Evolutionary conservation across 2,888 invertebrate genomes (phyloP).

Genomic region (Netelia inedita): DNA sequence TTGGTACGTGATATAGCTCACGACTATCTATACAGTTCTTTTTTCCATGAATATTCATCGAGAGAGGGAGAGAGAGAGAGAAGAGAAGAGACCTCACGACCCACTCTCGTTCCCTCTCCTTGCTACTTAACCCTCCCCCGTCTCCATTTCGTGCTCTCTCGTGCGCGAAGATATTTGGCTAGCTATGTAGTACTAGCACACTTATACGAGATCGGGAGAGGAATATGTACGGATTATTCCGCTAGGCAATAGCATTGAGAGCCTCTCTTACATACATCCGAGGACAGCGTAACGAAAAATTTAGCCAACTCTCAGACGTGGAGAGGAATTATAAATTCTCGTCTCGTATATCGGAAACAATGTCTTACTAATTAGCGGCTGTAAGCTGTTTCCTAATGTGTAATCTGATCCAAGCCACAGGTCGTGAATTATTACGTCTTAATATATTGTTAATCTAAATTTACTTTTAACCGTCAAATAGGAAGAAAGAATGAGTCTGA

Average conservation of each 20-base stretch:
- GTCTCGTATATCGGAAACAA: conserved; percentile 54
- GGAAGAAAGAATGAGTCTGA: background rate
- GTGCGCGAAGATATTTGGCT: conserved; percentile 68
- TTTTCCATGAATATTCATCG: conserved; percentile 77
- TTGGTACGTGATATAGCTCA: conserved; percentile 71
- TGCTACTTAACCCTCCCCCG: conserved; percentile 1
- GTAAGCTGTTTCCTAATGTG: conserved; percentile 67
- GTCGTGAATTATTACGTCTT: conserved; percentile 59
- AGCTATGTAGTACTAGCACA: conserved; percentile 29
- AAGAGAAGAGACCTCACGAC: conserved; percentile 56
- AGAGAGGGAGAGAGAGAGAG: conserved; percentile 28
- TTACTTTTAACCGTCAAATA: conserved; percentile 22
- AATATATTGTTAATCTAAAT: conserved; percentile 47
- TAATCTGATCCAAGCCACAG: conserved; percentile 60
- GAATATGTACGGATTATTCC: conserved; percentile 19
- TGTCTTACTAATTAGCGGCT: conserved; percentile 68
- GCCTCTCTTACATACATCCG: background rate
- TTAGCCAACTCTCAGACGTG: conserved; percentile 40
- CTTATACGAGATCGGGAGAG: conserved; percentile 5
- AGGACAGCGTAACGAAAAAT: conserved; percentile 54
- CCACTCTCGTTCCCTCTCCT: conserved; percentile 63
- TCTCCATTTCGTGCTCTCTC: conserved; percentile 54
- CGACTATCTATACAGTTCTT: conserved; percentile 67
- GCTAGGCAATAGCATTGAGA: background rate
- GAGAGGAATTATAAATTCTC: conserved; percentile 62